phyloP scores from a whole-genome alignment of 2,888 invertebrate species.

The Caenorhabditis angaria region DNA sequence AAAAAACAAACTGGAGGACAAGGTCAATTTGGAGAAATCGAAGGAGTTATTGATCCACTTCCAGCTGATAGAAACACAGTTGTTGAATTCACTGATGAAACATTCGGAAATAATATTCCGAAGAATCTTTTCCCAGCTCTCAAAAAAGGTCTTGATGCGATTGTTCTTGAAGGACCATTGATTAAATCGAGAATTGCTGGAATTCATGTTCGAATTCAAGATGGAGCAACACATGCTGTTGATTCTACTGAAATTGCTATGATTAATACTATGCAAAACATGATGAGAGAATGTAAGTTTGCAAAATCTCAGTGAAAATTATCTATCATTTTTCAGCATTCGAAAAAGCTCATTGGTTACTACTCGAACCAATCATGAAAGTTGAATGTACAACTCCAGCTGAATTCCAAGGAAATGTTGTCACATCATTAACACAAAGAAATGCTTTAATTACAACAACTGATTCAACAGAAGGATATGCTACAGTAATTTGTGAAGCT shows the following conservation, averaged over 20 bases:
- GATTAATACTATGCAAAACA: conserved; percentile 89
- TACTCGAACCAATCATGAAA: conserved; percentile 94
- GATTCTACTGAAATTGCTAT: conserved; percentile 97
- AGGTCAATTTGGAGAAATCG: conserved; percentile 90
- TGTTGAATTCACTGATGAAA: conserved; percentile 84
- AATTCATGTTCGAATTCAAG: conserved; percentile 83
- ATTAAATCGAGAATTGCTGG: conserved; percentile 89
- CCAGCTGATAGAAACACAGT: conserved; percentile 84
- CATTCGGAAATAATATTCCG: conserved; percentile 92
- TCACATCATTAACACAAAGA: conserved; percentile 85
- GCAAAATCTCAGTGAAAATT: too few species aligned
- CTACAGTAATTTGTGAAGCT: conserved; percentile 75
- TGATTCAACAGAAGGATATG: conserved; percentile 82
- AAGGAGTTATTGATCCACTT: conserved; percentile 87
- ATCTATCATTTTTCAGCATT: conserved; percentile 80
- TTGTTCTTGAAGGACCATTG: conserved; percentile 84
- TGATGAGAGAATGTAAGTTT: conserved; percentile 78
- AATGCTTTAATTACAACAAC: conserved; percentile 87
- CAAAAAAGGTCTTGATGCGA: conserved; percentile 84
- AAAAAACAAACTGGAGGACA: conserved; percentile 97
- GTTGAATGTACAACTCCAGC: conserved; percentile 89
- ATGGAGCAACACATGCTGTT: conserved; percentile 90
- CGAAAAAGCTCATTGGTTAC: conserved; percentile 85
- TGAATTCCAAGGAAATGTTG: conserved; percentile 82
- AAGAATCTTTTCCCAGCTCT: conserved; percentile 91